These are phyloP conservation scores for Hormiphora californensis DNA, from an alignment of 37 sponge, comb jelly and placozoan species.

Conservation along the genomic window DNA sequence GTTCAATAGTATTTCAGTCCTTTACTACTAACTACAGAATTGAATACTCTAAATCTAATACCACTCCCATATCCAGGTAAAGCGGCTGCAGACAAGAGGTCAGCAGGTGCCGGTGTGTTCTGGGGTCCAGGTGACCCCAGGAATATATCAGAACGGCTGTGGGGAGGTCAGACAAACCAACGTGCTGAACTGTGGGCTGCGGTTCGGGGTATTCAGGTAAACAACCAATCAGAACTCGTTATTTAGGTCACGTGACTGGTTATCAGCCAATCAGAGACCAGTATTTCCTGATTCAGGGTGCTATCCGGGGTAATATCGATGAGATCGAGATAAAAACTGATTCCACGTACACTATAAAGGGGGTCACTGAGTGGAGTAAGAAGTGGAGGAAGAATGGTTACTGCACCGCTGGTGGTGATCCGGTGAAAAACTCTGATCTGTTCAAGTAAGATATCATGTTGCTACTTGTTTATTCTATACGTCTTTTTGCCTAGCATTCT, in stretches of 20 bases:
- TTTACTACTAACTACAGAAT: too few species aligned
- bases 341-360: slow-evolving; percentile 15
- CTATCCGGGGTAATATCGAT: not conserved
- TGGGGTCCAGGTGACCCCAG: not conserved
- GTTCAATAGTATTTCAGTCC: too few species aligned
- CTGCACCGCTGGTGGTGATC: not conserved
- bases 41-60: too few species aligned
- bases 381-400: slow-evolving; percentile 1
- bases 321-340: not conserved
- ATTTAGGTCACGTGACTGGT: not conserved
- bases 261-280: not conserved
- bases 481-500: too few species aligned
- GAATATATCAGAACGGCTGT: not conserved
- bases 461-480: too few species aligned
- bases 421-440: not conserved
- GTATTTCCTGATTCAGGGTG: not conserved
- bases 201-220: not conserved
- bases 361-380: not conserved
- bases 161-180: not conserved
- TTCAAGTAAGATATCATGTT: too few species aligned
- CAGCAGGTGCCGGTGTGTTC: not conserved
- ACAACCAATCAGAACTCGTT: not conserved
- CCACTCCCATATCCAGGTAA: too few species aligned
- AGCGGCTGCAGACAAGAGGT: too few species aligned
- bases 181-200: slow-evolving; percentile 44